A percentile compares a stretch with the other conserved stretches of the same genome.
phyloP scores from a whole-genome alignment of 30 jellyfish, hydroid and myxozoan species.

The Turritopsis rubra region DNA sequence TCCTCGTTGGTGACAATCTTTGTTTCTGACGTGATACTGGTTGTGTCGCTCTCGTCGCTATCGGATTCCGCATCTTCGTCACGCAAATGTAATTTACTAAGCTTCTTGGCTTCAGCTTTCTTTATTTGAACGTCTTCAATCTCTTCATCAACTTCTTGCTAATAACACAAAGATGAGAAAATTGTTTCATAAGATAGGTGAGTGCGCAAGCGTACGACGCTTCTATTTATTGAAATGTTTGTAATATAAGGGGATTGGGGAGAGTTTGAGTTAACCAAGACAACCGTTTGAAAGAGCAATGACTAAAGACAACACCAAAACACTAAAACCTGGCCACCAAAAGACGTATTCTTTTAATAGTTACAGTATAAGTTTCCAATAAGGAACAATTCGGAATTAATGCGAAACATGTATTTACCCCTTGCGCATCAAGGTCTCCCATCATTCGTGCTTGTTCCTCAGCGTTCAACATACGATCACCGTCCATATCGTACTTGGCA shows the following conservation, averaged over 20 bases:
- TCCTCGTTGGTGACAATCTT: slow-evolving; percentile 68
- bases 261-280: too few relatives aligned
- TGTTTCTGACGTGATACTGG: slow-evolving; percentile 41
- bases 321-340: too few relatives aligned
- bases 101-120: slow-evolving; percentile 47
- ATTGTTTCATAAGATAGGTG: background rate
- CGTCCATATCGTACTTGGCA: slow-evolving; percentile 93
- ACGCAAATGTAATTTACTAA: slow-evolving; percentile 72
- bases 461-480: slow-evolving; percentile 81
- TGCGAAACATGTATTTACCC: background rate
- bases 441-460: slow-evolving; percentile 76
- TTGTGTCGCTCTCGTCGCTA: slow-evolving; percentile 52
- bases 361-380: too few relatives aligned
- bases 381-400: background rate
- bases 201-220: too few relatives aligned
- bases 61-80: slow-evolving; percentile 70
- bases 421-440: slow-evolving; percentile 50
- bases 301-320: too few relatives aligned
- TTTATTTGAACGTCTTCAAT: slow-evolving; percentile 79
- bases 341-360: too few relatives aligned
- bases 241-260: too few relatives aligned
- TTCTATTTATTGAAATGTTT: too few relatives aligned
- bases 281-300: too few relatives aligned
- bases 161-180: background rate
- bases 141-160: slow-evolving; percentile 83